Evolutionary conservation across 2,113 vertebrate species (phyloP), one percentile per base, ranked within the genome.

Genomic region (Neodon shergylaensis): DNA sequence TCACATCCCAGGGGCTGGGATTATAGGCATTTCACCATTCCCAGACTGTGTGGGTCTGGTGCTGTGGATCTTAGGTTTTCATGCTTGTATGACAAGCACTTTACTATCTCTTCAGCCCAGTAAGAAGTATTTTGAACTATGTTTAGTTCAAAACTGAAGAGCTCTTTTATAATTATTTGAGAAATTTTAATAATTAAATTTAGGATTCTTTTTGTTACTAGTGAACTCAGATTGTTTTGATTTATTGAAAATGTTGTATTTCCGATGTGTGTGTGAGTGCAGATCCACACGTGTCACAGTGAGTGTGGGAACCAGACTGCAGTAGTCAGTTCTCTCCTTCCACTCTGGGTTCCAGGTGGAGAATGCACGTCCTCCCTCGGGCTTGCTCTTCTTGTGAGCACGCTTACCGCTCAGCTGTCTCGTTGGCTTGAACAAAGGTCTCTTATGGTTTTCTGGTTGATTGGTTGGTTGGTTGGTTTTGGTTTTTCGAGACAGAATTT

Each of bases 121-220:
- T 52, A n/a, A 92, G 52, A 83, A 31, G 33, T 90, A 36, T 77
- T n/a, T 24, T 26, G 33, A 58, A 44, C 63, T 44, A 13, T 21
- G 58, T 58, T 58, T 24, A 24, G 13, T 52, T 52, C 74, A 87
- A 54, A 58, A 36, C 52, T 86, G 21, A 82, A 73, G 68, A 76
- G 22, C 5, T 54, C 42, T 85, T 92, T 6, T 89, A 33, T 24
- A 84, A 81, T 7, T 66, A 81, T 12, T 47, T 47, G 42, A 68
- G 42, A 88, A 95, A 83, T 88, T 95, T 86, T 52, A 94, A 76
- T 72, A 44, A 90, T 9, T 94, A 72, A 73, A 85, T 82, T 87
- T 79, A 47, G 54, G 42, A 31, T 68, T 24, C 44, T 47, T 82
- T 96, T 70, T 70, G 36, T n/a, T 70, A 70, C 33, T 70, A 36